These are phyloP conservation scores for Rosalia funebris DNA, from an alignment of 2,888 invertebrate species.

Conservation along the genomic window DNA sequence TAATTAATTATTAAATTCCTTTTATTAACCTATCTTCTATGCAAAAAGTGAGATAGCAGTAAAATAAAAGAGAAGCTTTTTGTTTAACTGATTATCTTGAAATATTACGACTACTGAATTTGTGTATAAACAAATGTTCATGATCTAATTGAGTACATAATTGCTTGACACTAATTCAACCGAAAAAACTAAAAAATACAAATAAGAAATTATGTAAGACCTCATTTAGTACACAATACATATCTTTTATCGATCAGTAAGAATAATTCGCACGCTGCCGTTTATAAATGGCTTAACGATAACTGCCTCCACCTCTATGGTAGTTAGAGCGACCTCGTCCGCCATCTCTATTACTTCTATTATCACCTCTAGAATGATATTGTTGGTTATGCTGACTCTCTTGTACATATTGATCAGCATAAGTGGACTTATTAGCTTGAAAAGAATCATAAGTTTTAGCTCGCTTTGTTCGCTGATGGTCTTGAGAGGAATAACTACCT, in stretches of 20 bases:
- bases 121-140: too few species aligned
- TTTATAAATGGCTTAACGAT: background rate
- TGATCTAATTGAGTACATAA: too few species aligned
- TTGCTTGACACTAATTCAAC: background rate
- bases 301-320: conserved; percentile 44
- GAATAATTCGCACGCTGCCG: background rate
- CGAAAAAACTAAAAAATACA: background rate
- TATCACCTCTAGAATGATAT: conserved; percentile 54
- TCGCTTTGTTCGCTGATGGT: conserved; percentile 58
- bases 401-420: conserved; percentile 64
- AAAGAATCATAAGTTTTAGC: conserved; percentile 62
- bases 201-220: background rate
- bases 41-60: too few species aligned
- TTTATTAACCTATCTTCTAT: too few species aligned
- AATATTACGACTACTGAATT: too few species aligned
- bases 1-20: too few species aligned
- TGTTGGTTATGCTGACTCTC: conserved; percentile 62
- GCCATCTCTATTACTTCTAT: conserved; percentile 44
- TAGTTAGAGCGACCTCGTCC: conserved; percentile 59
- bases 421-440: conserved; percentile 59
- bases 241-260: background rate
- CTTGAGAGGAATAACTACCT: conserved; percentile 51
- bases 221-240: background rate
- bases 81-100: too few species aligned
- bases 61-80: too few species aligned